These are phyloP conservation scores for Acanthosoma haemorrhoidale DNA, from an alignment of 2,888 invertebrate genomes.

Conservation along the genomic window DNA sequence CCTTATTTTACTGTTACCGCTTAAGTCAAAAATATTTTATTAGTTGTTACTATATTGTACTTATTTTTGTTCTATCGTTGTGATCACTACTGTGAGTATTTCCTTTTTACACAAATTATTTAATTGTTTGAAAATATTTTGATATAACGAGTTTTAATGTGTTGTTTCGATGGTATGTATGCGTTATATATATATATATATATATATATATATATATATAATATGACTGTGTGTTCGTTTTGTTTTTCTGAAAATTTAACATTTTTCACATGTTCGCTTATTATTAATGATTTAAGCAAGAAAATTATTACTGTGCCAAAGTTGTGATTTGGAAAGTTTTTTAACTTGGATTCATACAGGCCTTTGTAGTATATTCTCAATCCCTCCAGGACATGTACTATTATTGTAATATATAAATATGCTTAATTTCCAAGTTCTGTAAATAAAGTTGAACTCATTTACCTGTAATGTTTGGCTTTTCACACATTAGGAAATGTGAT, in stretches of 20 bases:
- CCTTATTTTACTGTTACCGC: not conserved
- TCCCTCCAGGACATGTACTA: constrained; percentile 36
- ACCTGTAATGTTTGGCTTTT: constrained; percentile 32
- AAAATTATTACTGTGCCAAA: constrained; percentile 27
- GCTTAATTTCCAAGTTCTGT: constrained; percentile 29
- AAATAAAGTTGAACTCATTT: constrained; percentile 32
- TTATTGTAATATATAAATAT: constrained; percentile 36
- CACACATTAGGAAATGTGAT: constrained; percentile 35
- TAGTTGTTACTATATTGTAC: constrained; percentile 7
- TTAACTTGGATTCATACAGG: constrained; percentile 29
- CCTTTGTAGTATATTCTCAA: constrained; percentile 36
- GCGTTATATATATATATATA: not conserved
- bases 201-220: too few relatives aligned
- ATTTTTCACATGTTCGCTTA: constrained; percentile 8
- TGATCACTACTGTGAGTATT: constrained; percentile 8
- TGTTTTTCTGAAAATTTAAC: constrained; percentile 1
- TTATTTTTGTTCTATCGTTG: constrained; percentile 8
- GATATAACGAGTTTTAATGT: not conserved
- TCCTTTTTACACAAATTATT: not conserved
- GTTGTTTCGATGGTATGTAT: not conserved
- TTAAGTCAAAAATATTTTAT: constrained; percentile 2
- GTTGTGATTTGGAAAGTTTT: constrained; percentile 26
- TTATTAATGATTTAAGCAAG: constrained; percentile 22
- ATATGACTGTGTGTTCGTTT: not conserved
- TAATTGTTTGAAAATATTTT: constrained; percentile 1